Evolutionary conservation across 2,113 vertebrate species (phyloP).

Genomic region (Arvicanthis niloticus): DNA sequence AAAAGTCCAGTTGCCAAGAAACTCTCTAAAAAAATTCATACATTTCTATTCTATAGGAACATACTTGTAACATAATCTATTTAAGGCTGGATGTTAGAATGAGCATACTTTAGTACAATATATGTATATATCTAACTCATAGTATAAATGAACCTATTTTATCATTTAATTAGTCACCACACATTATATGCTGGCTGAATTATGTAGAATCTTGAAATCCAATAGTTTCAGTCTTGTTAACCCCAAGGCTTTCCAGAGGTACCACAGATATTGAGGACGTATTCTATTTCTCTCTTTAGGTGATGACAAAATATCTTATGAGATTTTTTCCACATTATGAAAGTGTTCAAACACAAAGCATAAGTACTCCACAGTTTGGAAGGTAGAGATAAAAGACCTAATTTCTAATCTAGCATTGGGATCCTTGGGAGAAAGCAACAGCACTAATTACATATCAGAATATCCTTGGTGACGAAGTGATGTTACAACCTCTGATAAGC

Average conservation of each 20-base stretch:
- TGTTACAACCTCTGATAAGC: not conserved
- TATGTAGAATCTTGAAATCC: not conserved
- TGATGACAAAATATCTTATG: not conserved
- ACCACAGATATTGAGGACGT: not conserved
- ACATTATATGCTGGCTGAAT: not conserved
- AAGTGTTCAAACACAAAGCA: too few species aligned
- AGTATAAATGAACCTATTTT: not conserved
- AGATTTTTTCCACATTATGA: not conserved
- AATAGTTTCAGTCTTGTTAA: not conserved
- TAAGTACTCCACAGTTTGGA: not conserved
- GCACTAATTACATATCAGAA: not conserved
- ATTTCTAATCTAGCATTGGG: fast-evolving
- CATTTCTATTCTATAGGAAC: not conserved
- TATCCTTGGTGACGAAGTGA: not conserved
- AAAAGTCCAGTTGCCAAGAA: not conserved
- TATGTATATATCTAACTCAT: not conserved
- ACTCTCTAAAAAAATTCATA: not conserved
- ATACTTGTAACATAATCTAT: too few species aligned
- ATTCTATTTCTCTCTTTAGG: not conserved
- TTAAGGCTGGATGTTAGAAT: not conserved
- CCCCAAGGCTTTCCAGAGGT: fast-evolving
- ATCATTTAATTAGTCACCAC: not conserved
- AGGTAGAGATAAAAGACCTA: fast-evolving
- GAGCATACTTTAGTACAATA: not conserved
- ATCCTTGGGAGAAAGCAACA: fast-evolving